These are phyloP conservation scores for Zeugodacus cucurbitae DNA, from an alignment of 1,140 invertebrate species.

Conservation along the genomic window DNA sequence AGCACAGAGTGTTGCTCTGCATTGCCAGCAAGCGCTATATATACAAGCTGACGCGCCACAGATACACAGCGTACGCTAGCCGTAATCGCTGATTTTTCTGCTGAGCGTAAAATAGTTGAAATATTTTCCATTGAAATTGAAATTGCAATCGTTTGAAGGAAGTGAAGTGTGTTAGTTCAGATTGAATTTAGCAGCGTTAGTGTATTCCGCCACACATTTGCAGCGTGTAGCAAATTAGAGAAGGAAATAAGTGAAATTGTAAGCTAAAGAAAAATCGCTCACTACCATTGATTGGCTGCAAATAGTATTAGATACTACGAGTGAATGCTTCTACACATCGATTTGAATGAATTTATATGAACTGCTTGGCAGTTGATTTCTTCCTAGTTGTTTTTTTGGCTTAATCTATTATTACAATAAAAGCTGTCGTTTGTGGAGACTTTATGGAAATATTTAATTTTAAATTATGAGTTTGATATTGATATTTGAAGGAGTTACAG, in stretches of 20 bases:
- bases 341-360: too few species aligned
- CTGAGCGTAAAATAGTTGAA: constrained; percentile 24
- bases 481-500: too few species aligned
- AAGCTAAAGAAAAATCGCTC: neutral
- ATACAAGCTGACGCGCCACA: neutral
- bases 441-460: too few species aligned
- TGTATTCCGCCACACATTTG: neutral
- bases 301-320: neutral
- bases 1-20: neutral
- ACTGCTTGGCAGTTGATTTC: neutral
- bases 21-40: neutral
- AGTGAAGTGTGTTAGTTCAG: neutral
- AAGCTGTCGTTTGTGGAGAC: too few species aligned
- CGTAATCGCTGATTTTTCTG: neutral
- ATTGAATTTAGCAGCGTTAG: neutral
- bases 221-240: neutral
- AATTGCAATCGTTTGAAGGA: constrained; percentile 18
- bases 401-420: too few species aligned
- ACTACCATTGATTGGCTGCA: neutral
- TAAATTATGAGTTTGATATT: too few species aligned
- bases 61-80: neutral
- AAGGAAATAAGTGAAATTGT: neutral
- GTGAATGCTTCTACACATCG: too few species aligned
- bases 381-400: neutral
- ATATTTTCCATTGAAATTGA: neutral